Evolutionary conservation across 2,888 invertebrate genomes (phyloP).

Genomic region (Acanthopleura granulata): DNA sequence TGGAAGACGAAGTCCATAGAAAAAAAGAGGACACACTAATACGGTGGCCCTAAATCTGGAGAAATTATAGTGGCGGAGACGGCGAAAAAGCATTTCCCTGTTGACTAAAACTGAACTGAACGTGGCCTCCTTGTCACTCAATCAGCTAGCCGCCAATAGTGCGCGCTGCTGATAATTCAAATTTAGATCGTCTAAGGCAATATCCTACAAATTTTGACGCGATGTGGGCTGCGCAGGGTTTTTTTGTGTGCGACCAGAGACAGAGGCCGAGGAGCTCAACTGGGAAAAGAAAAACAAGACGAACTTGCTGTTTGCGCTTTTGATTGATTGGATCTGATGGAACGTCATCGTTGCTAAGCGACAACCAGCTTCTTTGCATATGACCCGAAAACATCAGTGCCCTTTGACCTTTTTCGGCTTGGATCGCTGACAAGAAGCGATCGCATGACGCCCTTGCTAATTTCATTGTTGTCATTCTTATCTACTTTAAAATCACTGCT

Average conservation of each 20-base stretch:
- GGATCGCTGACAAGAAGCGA: too few species aligned
- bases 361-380: constrained; percentile 11
- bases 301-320: not conserved
- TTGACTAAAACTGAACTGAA: not conserved
- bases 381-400: not conserved
- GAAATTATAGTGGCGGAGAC: too few species aligned
- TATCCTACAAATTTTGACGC: not conserved
- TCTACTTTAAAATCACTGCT: too few species aligned
- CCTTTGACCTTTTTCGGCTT: too few species aligned
- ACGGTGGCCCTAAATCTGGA: too few species aligned
- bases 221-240: not conserved
- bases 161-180: too few species aligned
- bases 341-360: not conserved
- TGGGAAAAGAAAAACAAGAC: constrained; percentile 1
- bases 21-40: too few species aligned
- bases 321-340: constrained; percentile 4
- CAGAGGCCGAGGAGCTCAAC: not conserved
- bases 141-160: not conserved
- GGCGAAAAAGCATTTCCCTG: too few species aligned
- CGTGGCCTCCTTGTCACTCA: not conserved
- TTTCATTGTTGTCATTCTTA: too few species aligned
- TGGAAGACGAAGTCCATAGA: too few species aligned
- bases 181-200: too few species aligned
- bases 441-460: too few species aligned
- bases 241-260: not conserved